A percentile compares a stretch with the other conserved stretches of the same genome.
phyloP scores from a whole-genome alignment of 2,888 invertebrate species.

The Leptogaster cylindrica region DNA sequence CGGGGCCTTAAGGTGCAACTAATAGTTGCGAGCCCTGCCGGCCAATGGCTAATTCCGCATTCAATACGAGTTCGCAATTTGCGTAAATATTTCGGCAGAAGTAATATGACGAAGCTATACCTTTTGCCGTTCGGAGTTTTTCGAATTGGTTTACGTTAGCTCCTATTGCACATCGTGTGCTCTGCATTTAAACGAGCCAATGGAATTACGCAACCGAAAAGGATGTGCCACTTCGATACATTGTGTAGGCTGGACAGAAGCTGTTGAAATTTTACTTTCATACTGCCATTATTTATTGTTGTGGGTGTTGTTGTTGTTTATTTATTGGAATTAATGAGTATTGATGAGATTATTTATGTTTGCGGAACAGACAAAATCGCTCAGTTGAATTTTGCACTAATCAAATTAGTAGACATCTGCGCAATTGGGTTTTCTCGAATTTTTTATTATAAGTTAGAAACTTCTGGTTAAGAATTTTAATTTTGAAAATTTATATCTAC shows the following conservation, averaged over 20 bases:
- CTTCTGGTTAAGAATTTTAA: too few relatives aligned
- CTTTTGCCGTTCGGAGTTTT: background rate
- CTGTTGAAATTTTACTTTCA: too few relatives aligned
- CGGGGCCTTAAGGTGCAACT: background rate
- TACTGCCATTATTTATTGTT: background rate
- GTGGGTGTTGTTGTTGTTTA: too few relatives aligned
- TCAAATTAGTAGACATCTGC: too few relatives aligned
- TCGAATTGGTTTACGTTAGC: constrained; percentile 30
- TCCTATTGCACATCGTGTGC: constrained; percentile 20
- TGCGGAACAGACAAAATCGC: too few relatives aligned
- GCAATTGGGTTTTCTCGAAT: too few relatives aligned
- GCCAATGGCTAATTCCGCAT: constrained; percentile 4
- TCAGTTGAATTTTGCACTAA: too few relatives aligned
- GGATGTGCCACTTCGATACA: constrained; percentile 16
- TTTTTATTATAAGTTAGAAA: too few relatives aligned
- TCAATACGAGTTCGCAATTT: constrained; percentile 28
- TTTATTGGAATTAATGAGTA: too few relatives aligned
- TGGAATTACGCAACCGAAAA: constrained; percentile 21
- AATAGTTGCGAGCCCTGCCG: background rate
- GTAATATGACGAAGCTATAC: constrained; percentile 4
- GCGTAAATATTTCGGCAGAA: constrained; percentile 39
- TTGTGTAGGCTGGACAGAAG: too few relatives aligned
- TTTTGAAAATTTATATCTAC: too few relatives aligned
- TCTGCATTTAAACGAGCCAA: constrained; percentile 13
- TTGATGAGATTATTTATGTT: too few relatives aligned